Percentiles rank a stretch among this genome's conserved stretches.
phyloP scores from a whole-genome alignment of 1,140 invertebrate species.

The Drosophila biarmipes region DNA sequence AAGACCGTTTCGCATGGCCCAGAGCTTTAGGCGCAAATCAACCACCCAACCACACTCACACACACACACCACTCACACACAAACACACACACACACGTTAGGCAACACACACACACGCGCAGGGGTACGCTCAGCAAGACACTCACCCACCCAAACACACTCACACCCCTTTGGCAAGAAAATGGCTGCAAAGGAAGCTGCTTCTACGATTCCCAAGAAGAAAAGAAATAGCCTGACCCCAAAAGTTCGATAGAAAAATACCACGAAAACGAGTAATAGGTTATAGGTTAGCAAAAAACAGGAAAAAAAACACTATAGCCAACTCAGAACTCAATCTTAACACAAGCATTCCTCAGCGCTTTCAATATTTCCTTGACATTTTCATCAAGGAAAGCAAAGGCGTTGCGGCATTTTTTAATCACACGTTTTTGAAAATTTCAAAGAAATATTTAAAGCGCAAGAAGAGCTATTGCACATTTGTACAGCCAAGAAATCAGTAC shows the following conservation, averaged over 20 bases:
- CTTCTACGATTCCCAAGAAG: slow-evolving; percentile 82
- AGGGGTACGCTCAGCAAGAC: slow-evolving; percentile 54
- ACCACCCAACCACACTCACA: slow-evolving; percentile 63
- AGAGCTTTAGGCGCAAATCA: slow-evolving; percentile 73
- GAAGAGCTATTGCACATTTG: slow-evolving; percentile 51
- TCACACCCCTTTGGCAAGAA: slow-evolving; percentile 76
- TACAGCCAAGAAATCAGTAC: slow-evolving; percentile 34
- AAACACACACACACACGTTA: slow-evolving; percentile 59
- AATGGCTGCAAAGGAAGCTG: slow-evolving; percentile 82
- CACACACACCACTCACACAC: slow-evolving; percentile 41
- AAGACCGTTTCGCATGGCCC: slow-evolving; percentile 63
- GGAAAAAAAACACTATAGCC: neutral
- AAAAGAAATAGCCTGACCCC: slow-evolving; percentile 75
- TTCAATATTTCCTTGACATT: slow-evolving; percentile 76
- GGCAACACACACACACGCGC: slow-evolving; percentile 34
- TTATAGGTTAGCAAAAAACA: slow-evolving; percentile 18
- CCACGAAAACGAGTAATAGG: slow-evolving; percentile 23
- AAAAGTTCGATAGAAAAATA: slow-evolving; percentile 39
- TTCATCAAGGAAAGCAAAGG: slow-evolving; percentile 67
- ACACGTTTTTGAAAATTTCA: slow-evolving; percentile 63
- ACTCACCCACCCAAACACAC: slow-evolving; percentile 35
- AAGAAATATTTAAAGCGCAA: slow-evolving; percentile 77
- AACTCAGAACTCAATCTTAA: slow-evolving; percentile 38
- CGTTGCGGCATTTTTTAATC: slow-evolving; percentile 61
- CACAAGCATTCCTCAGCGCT: slow-evolving; percentile 58